phyloP scores from a whole-genome alignment of 2,797 vertebrate genomes.

The Acestrorhynchus altus region DNA sequence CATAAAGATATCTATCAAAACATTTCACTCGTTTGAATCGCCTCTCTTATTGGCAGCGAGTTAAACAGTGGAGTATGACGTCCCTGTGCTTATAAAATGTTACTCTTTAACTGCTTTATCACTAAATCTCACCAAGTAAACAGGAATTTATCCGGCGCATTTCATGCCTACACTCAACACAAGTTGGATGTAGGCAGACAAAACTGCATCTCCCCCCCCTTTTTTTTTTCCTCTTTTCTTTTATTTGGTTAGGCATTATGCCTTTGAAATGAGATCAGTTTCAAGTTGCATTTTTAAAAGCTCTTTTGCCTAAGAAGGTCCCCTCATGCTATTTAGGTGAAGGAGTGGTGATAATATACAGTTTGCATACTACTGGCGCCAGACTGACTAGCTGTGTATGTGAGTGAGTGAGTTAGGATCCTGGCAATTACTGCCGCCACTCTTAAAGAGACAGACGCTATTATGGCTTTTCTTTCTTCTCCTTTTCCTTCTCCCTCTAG shows the following conservation, averaged over 20 bases:
- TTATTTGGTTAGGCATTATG: slow-evolving; percentile 81
- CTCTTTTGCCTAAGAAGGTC: slow-evolving; percentile 83
- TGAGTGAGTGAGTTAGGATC: slow-evolving; percentile 90
- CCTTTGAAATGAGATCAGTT: slow-evolving; percentile 91
- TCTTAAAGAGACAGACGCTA: slow-evolving; percentile 92
- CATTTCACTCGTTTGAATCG: neutral
- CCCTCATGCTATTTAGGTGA: slow-evolving; percentile 90
- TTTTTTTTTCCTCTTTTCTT: slow-evolving; percentile 67
- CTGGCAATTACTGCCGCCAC: slow-evolving; percentile 92
- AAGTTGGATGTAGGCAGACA: slow-evolving; percentile 68
- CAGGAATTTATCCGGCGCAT: slow-evolving; percentile 36
- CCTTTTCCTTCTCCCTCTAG: slow-evolving; percentile 71
- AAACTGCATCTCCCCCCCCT: slow-evolving; percentile 59
- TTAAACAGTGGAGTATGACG: neutral
- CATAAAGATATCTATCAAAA: neutral
- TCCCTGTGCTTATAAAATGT: neutral
- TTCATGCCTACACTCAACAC: slow-evolving; percentile 65
- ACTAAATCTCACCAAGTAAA: slow-evolving; percentile 38
- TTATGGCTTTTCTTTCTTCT: slow-evolving; percentile 72
- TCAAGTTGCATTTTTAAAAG: slow-evolving; percentile 85
- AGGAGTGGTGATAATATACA: slow-evolving; percentile 97
- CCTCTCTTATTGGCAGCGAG: neutral
- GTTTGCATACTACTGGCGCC: slow-evolving; percentile 97
- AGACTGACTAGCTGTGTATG: slow-evolving; percentile 92
- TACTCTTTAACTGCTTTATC: slow-evolving; percentile 36